Percentiles rank a stretch among this genome's conserved stretches.
phyloP scores from a whole-genome alignment of 2,113 vertebrate genomes.

The Acrocephalus kingi region DNA sequence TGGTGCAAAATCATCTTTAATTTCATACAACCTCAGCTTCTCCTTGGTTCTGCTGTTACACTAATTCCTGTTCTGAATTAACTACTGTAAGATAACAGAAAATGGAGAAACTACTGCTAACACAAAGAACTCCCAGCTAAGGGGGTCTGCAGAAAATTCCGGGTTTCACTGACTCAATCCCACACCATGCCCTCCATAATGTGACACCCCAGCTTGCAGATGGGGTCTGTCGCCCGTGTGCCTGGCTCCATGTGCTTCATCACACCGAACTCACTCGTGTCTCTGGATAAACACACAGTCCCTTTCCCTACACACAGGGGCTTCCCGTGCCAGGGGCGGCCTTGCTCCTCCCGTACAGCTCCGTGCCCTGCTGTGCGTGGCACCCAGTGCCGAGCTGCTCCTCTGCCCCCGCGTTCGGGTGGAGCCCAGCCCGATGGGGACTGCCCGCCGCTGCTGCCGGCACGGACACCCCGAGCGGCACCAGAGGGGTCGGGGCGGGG shows the following conservation, averaged over 20 bases:
- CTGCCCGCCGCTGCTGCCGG: neutral
- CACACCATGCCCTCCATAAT: neutral
- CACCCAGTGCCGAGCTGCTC: neutral
- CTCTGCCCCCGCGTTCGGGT: neutral
- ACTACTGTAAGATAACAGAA: neutral
- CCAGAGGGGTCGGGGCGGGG: neutral
- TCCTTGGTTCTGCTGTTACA: neutral
- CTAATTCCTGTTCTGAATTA: neutral
- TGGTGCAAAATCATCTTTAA: neutral
- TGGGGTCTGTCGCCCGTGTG: rapidly evolving
- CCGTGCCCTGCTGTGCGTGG: neutral
- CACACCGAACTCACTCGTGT: too few species aligned
- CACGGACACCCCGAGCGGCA: neutral
- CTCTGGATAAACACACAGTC: too few species aligned
- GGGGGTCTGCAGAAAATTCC: neutral
- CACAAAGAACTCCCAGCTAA: neutral
- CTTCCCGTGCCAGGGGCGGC: neutral
- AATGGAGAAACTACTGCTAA: neutral
- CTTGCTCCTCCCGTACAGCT: neutral
- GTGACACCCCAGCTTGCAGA: neutral
- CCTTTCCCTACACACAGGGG: neutral
- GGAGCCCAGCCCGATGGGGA: neutral
- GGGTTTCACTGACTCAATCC: neutral
- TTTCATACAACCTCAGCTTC: neutral
- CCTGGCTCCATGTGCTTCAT: neutral